A percentile compares a stretch with the other conserved stretches of the same genome.
Evolutionary conservation across 2,888 invertebrate genomes (phyloP).

Genomic region (Aromia moschata): DNA sequence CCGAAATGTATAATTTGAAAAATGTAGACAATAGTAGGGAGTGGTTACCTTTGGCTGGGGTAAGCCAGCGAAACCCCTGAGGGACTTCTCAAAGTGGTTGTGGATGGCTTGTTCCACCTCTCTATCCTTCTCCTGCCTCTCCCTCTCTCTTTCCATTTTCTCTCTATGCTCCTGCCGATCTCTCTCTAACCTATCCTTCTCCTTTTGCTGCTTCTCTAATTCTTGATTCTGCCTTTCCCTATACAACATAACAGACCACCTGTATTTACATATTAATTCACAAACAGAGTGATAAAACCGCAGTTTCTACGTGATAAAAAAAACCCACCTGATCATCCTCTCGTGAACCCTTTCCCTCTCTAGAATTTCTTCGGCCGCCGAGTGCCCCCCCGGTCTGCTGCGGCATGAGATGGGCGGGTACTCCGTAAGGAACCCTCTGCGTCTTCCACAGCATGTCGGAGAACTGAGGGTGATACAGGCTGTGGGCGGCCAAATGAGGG

Average conservation of each 20-base stretch:
- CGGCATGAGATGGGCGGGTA: slow-evolving; percentile 38
- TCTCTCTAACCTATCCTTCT: slow-evolving; percentile 62
- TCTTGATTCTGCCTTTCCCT: slow-evolving; percentile 71
- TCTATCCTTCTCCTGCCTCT: slow-evolving; percentile 60
- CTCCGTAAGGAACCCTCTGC: slow-evolving; percentile 32
- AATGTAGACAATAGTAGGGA: too few relatives aligned
- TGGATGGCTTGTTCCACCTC: slow-evolving; percentile 74
- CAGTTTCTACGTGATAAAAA: too few relatives aligned
- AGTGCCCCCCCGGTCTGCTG: slow-evolving; percentile 32
- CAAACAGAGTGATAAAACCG: too few relatives aligned
- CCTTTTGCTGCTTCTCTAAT: slow-evolving; percentile 69
- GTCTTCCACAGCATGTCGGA: slow-evolving; percentile 69
- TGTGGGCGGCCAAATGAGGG: slow-evolving; percentile 51
- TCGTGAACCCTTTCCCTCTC: slow-evolving; percentile 67
- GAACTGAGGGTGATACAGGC: slow-evolving; percentile 53
- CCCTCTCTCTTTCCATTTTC: slow-evolving; percentile 61
- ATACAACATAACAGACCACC: neutral
- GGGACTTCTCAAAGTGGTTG: slow-evolving; percentile 90
- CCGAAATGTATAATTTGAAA: too few relatives aligned
- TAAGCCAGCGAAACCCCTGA: slow-evolving; percentile 68
- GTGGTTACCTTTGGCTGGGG: slow-evolving; percentile 83
- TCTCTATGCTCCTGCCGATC: slow-evolving; percentile 53
- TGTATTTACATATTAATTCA: too few relatives aligned
- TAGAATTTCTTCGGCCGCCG: slow-evolving; percentile 63
- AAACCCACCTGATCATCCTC: slow-evolving; percentile 73